Base-by-base conservation (phyloP, 2,113 vertebrate genomes). In the Thermophis baileyi region DNA sequence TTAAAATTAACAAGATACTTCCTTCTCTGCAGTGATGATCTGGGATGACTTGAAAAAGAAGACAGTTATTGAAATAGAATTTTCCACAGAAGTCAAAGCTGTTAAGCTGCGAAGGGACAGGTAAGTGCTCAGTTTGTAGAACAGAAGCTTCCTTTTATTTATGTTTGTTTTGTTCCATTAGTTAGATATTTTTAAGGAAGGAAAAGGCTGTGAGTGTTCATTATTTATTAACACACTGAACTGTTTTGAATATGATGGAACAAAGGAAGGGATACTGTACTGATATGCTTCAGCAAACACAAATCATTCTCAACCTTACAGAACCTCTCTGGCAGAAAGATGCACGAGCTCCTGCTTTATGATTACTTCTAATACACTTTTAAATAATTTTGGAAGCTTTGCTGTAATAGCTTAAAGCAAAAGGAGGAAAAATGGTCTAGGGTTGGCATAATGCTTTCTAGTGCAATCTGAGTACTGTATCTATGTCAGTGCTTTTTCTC, bases 21-120 rank as follows among this genome's bases (percentile, higher is more conserved):
- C 88, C 90, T 16, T 85, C 88, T 11, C 96, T 96, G 0, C 27
- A 99, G 99, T 99, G 89, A 99, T 99, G 99, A 99, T 99, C 97
- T 99, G 99, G 99, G 99, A 99, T 90, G 99, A 99, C 96, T 97
- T 99, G 95, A 99, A 99, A 97, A 99, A 99, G 98, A 99, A 99
- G 97, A 99, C 99, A 0, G 99, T 99, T 88, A 99, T 99, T 55
- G 99, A 99, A 96, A 99, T 99, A 0, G 99, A 99, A 95, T 99
- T 99, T 97, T 99, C 99, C 8, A 99, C 99, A 16, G 99, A 99
- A 96, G 99, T 99, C 89, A 99, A 99, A 96, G 99, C 99, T 0
- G 99, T 99, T 94, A 99, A 99, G 94, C 97, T 99, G 95, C 98
- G 99, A 89, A 98, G 99, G 93, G 99, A 99, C 95, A 98, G 99